Evolutionary conservation across 1,140 invertebrate genomes (phyloP).

Genomic region (Zaprionus davidi): DNA sequence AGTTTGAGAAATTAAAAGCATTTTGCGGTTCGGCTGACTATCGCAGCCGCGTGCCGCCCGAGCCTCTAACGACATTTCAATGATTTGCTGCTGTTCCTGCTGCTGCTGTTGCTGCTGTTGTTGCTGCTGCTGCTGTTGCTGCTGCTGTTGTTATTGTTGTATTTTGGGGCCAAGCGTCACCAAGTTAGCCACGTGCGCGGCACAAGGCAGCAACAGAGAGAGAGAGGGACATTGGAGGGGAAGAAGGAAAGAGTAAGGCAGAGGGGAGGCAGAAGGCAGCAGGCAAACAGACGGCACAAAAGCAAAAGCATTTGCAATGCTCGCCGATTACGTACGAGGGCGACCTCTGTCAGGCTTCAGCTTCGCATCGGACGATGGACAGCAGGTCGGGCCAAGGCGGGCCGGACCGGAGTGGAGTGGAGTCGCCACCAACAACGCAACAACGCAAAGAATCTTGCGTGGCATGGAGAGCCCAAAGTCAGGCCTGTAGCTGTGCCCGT

Average conservation of each 20-base stretch:
- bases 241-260: not conserved
- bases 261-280: constrained; percentile 8
- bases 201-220: constrained; percentile 62
- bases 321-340: constrained; percentile 81
- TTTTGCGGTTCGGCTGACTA: constrained; percentile 79
- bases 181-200: constrained; percentile 77
- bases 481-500: not conserved
- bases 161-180: constrained; percentile 57
- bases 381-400: not conserved
- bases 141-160: constrained; percentile 26
- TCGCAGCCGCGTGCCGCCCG: constrained; percentile 73
- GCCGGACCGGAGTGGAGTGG: not conserved
- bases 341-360: constrained; percentile 71
- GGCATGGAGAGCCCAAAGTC: constrained; percentile 2
- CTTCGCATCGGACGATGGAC: not conserved
- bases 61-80: constrained; percentile 81
- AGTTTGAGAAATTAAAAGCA: constrained; percentile 83
- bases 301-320: constrained; percentile 78
- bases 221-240: not conserved
- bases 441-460: constrained; percentile 76
- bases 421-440: constrained; percentile 80
- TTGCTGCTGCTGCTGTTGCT: constrained; percentile 20
- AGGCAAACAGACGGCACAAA: constrained; percentile 49
- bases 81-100: constrained; percentile 62
- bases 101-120: constrained; percentile 23